phyloP scores from a whole-genome alignment of 1,140 invertebrate genomes.

The Aphelinus atriplicis region DNA sequence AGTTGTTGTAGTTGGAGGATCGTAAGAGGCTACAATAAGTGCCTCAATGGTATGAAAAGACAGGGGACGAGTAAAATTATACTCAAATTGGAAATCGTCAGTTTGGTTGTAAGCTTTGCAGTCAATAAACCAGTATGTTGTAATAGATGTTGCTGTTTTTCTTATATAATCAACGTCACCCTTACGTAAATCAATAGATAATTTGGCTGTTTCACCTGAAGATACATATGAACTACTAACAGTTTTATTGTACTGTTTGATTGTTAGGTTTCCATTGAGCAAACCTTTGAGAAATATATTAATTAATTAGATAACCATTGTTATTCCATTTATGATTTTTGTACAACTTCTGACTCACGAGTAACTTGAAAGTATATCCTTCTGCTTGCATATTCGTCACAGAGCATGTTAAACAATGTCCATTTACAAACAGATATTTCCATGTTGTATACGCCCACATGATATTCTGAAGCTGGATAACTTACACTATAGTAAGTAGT shows the following conservation, averaged over 20 bases:
- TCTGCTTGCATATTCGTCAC: slow-evolving; percentile 58
- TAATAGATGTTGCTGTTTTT: slow-evolving; percentile 70
- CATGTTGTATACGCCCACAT: slow-evolving; percentile 71
- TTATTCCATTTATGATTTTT: too few relatives aligned
- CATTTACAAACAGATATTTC: slow-evolving; percentile 67
- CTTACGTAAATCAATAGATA: slow-evolving; percentile 69
- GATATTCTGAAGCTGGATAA: slow-evolving; percentile 67
- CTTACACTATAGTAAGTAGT: slow-evolving; percentile 69
- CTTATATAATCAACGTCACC: slow-evolving; percentile 71
- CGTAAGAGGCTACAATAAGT: slow-evolving; percentile 74
- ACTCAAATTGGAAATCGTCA: slow-evolving; percentile 69
- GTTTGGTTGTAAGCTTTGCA: slow-evolving; percentile 76
- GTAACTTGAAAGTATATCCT: slow-evolving; percentile 69
- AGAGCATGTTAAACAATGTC: slow-evolving; percentile 49
- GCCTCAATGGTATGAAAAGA: slow-evolving; percentile 74
- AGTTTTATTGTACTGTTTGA: slow-evolving; percentile 71
- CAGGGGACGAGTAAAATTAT: slow-evolving; percentile 72
- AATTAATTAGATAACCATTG: too few relatives aligned
- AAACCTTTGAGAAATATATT: slow-evolving; percentile 60
- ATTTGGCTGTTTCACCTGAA: slow-evolving; percentile 67
- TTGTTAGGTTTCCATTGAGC: slow-evolving; percentile 72
- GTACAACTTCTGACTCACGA: slow-evolving; percentile 60
- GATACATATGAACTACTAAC: slow-evolving; percentile 71
- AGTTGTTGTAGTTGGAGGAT: slow-evolving; percentile 71
- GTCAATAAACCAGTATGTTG: slow-evolving; percentile 82